phyloP scores from a whole-genome alignment of 2,888 invertebrate genomes.

The Siphonodentalium dalli region DNA sequence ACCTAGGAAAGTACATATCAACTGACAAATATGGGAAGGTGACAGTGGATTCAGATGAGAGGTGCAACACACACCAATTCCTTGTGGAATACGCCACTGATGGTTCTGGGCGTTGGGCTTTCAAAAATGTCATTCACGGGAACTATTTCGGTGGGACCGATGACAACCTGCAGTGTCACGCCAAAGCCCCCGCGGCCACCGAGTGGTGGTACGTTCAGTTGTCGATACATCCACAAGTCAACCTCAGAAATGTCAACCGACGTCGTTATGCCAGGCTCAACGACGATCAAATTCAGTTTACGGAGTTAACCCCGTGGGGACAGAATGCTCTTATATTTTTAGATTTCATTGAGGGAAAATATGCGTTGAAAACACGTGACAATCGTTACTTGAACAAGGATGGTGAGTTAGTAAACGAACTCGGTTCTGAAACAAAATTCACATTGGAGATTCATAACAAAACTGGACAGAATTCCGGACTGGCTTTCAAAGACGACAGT shows the following conservation, averaged over 20 bases:
- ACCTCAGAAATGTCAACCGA: constrained; percentile 86
- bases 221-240: constrained; percentile 92
- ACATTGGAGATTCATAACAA: constrained; percentile 86
- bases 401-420: constrained; percentile 58
- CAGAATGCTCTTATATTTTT: constrained; percentile 95
- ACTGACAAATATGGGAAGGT: constrained; percentile 96
- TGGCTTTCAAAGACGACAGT: constrained; percentile 78
- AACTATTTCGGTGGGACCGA: constrained; percentile 91
- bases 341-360: constrained; percentile 85
- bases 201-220: constrained; percentile 94
- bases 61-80: constrained; percentile 76
- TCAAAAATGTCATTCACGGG: constrained; percentile 73
- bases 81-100: constrained; percentile 75
- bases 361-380: constrained; percentile 93
- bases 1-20: constrained; percentile 84
- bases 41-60: constrained; percentile 81
- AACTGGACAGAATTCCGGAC: constrained; percentile 72
- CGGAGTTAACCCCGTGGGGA: constrained; percentile 96
- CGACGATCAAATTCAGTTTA: constrained; percentile 70
- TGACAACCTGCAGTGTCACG: constrained; percentile 85
- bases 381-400: constrained; percentile 74
- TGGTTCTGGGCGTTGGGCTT: constrained; percentile 78
- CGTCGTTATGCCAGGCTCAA: constrained; percentile 92
- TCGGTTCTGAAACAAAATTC: constrained; percentile 77
- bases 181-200: constrained; percentile 82